Evolutionary conservation across 23 tunicate species (phyloP).

Genomic region (Trididemnum miniatum): DNA sequence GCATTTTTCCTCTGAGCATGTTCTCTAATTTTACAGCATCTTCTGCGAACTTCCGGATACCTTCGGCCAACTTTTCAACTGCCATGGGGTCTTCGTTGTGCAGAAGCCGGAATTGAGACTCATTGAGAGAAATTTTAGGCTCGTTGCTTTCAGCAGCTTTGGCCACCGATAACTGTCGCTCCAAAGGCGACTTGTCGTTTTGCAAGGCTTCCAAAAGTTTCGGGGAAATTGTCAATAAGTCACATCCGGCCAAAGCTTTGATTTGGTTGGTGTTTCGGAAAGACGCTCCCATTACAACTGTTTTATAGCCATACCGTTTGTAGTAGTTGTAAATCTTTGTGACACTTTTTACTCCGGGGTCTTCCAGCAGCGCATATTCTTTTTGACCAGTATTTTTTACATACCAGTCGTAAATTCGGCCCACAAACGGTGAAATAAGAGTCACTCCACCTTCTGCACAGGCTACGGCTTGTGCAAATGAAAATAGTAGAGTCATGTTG

Average conservation of each 20-base stretch:
- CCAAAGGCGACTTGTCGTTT: slow-evolving; percentile 45
- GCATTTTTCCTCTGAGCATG: slow-evolving; percentile 64
- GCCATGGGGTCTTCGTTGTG: slow-evolving; percentile 98
- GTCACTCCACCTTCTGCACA: slow-evolving; percentile 99
- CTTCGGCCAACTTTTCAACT: slow-evolving; percentile 94
- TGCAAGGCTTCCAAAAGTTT: slow-evolving; percentile 77
- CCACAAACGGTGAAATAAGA: slow-evolving; percentile 97
- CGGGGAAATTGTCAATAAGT: slow-evolving; percentile 95
- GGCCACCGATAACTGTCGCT: slow-evolving; percentile 53
- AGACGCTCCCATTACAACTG: slow-evolving; percentile 99
- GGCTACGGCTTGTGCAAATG: slow-evolving; percentile 99
- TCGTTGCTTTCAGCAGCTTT: slow-evolving; percentile 35
- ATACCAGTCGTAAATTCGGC: slow-evolving; percentile 96
- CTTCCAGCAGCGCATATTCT: slow-evolving; percentile 79
- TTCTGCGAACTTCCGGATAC: slow-evolving; percentile 86
- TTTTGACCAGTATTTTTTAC: slow-evolving; percentile 77
- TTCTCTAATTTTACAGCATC: slow-evolving; percentile 94
- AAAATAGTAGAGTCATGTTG: slow-evolving; percentile 96
- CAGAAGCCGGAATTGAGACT: slow-evolving; percentile 72
- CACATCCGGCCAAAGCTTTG: slow-evolving; percentile 97
- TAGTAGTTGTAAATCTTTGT: slow-evolving; percentile 94
- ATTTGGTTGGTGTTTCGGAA: slow-evolving; percentile 94
- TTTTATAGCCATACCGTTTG: slow-evolving; percentile 84
- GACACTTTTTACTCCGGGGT: slow-evolving; percentile 94
- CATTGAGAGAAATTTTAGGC: slow-evolving; percentile 63